Conservation (phyloP, 2,888 invertebrate genomes). For the Cantharis rufa region DNA sequence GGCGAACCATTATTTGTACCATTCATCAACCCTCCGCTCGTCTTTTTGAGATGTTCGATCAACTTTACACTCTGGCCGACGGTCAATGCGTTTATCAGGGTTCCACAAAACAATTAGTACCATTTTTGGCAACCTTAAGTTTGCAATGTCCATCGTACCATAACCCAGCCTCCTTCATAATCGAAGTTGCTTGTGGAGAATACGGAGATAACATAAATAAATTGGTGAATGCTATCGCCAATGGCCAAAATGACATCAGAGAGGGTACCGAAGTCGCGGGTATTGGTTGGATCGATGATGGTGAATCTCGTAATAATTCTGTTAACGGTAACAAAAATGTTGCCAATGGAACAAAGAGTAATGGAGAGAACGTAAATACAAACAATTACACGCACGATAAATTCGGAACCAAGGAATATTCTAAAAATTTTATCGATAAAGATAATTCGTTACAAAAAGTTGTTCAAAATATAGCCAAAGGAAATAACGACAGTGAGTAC, state of each 20-base stretch:
- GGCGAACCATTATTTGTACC: conserved; percentile 93
- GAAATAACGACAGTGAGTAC: conserved; percentile 11
- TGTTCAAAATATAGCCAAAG: conserved; percentile 67
- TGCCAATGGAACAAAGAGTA: conserved; percentile 31
- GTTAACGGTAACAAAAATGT: conserved; percentile 54
- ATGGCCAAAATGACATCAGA: conserved; percentile 81
- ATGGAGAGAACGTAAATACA: background rate
- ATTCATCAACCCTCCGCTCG: conserved; percentile 97
- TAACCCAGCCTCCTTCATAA: conserved; percentile 95
- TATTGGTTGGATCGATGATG: conserved; percentile 28
- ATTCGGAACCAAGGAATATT: conserved; percentile 43
- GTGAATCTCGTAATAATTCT: conserved; percentile 56
- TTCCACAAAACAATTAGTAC: conserved; percentile 81
- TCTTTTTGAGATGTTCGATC: conserved; percentile 95
- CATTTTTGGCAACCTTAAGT: conserved; percentile 76
- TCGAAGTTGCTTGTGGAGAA: conserved; percentile 96
- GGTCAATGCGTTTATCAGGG: conserved; percentile 96
- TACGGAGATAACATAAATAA: conserved; percentile 89
- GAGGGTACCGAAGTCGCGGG: conserved; percentile 72
- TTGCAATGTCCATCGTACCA: conserved; percentile 94
- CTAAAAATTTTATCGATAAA: conserved; percentile 51
- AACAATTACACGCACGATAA: conserved; percentile 38
- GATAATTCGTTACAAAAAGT: conserved; percentile 62
- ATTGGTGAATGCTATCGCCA: conserved; percentile 82
- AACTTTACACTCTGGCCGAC: conserved; percentile 90